Base-by-base conservation (phyloP, 2,888 invertebrate genomes). In the Phyllotreta striolata region DNA sequence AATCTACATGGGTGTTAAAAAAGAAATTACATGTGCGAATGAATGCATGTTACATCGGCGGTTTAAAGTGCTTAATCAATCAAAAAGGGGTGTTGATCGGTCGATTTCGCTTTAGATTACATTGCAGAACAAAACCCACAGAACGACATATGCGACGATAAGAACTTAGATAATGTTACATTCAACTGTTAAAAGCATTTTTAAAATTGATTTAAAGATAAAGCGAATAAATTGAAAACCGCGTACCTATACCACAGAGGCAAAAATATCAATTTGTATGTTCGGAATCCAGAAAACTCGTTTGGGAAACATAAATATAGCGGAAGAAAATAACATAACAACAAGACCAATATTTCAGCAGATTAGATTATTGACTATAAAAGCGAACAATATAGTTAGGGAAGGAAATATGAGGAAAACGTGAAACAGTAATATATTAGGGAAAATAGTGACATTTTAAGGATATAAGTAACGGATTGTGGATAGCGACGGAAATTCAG, bases 51-150 rank as follows among this genome's bases (percentile, higher is more conserved):
- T 79, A 80, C 80, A 79, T 77, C 72, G 73, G 76, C 34, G 78
- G 79, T 76, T 77, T 78, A 77, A 78, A 79, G 77, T 75, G 77
- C 77, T 80, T 80, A 80, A 81, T 81, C 81, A 81, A 81, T 81
- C 81, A 80, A 77, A 72, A 74, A 49, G 35, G 49, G 49, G 49
- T 49, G 49, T 9, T 37, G 73, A 73, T 57, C 57, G 65, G 58
- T 57, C 58, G 62, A 41, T 65, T 65, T 58, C 58, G 44, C 62
- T 49, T 58, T 62, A 62, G 65, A 62, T 55, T 58, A 52, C 51
- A 61, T 44, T 62, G 55, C 55, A 62, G 62, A 55, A 55, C 62
- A 44, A 41, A 12, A 46, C 13, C 49, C 58, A 62, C 62, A 65
- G 54, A 46, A 49, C 47, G 41, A 58, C 14, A 52, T 52, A 41